phyloP scores from a whole-genome alignment of 2,113 vertebrate genomes.

The Suricata suricatta region DNA sequence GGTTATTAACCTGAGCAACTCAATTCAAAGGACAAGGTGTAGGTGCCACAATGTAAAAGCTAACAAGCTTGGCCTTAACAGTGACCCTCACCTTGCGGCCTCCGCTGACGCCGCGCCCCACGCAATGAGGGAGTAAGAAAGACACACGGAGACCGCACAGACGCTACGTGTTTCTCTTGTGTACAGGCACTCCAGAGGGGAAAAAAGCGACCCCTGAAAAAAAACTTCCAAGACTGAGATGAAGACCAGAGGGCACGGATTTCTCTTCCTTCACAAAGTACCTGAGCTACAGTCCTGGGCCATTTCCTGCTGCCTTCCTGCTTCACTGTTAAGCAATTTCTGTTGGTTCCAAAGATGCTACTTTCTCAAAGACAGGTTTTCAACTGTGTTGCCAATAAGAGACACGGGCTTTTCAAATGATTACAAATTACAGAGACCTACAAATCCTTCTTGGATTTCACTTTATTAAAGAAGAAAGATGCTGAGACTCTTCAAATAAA shows the following conservation, averaged over 20 bases:
- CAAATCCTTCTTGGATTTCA: slow-evolving; percentile 18
- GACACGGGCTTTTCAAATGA: background rate
- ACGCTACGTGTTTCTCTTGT: background rate
- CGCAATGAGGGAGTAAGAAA: too few relatives aligned
- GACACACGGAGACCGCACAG: background rate
- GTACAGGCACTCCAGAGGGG: background rate
- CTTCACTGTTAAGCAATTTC: background rate
- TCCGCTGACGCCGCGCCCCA: too few relatives aligned
- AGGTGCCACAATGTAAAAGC: background rate
- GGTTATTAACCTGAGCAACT: background rate
- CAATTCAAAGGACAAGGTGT: background rate
- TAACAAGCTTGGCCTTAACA: background rate
- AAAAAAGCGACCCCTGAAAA: background rate
- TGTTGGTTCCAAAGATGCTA: background rate
- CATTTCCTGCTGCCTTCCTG: background rate
- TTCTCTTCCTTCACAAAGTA: too few relatives aligned
- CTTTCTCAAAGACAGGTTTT: background rate
- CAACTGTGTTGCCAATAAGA: slow-evolving; percentile 5
- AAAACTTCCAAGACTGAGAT: background rate
- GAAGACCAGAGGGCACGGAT: background rate
- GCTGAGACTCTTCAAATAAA: background rate
- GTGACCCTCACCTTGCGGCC: background rate
- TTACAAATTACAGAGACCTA: slow-evolving; percentile 38
- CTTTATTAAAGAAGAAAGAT: slow-evolving; percentile 37
- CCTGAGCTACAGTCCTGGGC: background rate